Evolutionary conservation across 53 echinoderm and acorn worm genomes (phyloP), one percentile per base, ranked within the genome.

Genomic region (Crossaster papposus): DNA sequence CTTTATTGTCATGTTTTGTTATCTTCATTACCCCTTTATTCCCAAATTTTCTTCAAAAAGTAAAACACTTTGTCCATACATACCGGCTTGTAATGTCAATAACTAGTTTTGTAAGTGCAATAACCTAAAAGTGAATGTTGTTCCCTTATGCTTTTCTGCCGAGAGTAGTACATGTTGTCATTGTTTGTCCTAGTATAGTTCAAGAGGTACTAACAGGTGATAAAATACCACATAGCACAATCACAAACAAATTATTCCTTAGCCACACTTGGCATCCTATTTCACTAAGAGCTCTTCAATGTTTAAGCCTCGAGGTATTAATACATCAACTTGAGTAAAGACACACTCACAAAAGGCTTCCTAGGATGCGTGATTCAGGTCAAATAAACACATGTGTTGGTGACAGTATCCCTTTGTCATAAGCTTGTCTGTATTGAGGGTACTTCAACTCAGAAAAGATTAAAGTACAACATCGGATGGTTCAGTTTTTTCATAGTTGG

Each of bases 371-470:
- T 74, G 33, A 74, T 35, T 74, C 15, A 35, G 75, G 75, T 36
- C 75, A 74, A 68, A 74, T 36, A 74, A 74, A 74, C 75, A 74
- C 10, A 35, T 36, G 36, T 74, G 36, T 74, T 0, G 75, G 75
- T 12, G 15, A 36, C 14, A 3, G 20, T 29, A 32, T 74, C 75
- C 4, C 36, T 74, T 74, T 74, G 75, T 74, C 33, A 74, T 36
- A 14, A 34, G 34, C 75, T 74, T 33, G 33, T 74, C 75, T 74
- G 34, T 74, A 35, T 71, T 74, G 75, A 32, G 75, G 28, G 75
- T 36, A 20, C 75, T 68, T 68, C 28, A 68, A 68, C 68, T 26
- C 28, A 68, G 68, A 12, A 68, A 28, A 68, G 68, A 68, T 68
- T 68, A 68, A 68, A 68, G 68, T n/a, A 26, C 68, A 68, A 20